Conservation (phyloP, 2,797 vertebrate genomes). For the Gymnothorax reevesii region DNA sequence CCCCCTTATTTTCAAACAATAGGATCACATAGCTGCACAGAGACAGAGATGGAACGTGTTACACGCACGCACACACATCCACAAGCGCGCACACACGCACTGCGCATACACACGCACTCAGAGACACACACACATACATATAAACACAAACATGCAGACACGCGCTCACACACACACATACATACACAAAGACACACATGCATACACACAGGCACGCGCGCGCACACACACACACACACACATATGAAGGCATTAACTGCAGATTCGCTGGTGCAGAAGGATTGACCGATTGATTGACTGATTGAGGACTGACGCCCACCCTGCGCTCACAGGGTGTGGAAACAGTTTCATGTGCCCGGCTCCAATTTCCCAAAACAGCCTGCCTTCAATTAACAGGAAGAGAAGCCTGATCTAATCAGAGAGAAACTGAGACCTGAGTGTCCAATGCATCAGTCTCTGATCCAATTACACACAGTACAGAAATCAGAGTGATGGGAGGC, state of each 20-base stretch:
- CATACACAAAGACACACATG: no score
- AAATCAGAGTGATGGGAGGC: constrained; percentile 44
- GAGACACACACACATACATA: neutral
- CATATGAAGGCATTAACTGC: neutral
- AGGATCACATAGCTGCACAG: constrained; percentile 52
- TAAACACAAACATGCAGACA: no score
- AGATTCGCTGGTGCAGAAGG: neutral
- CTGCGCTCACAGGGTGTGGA: neutral
- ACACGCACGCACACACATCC: neutral
- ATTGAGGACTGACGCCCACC: neutral
- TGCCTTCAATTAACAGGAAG: constrained; percentile 60
- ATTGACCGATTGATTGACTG: neutral
- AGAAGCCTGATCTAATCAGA: constrained; percentile 50
- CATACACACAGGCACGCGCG: neutral
- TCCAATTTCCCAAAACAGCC: neutral
- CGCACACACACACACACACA: neutral
- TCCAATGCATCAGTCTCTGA: constrained; percentile 55
- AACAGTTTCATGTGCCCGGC: neutral
- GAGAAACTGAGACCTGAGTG: constrained; percentile 56
- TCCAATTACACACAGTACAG: constrained; percentile 59
- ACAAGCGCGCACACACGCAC: neutral
- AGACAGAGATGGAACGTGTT: neutral
- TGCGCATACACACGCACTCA: neutral
- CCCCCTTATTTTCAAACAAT: constrained; percentile 91
- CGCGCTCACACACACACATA: no score